phyloP scores from a whole-genome alignment of 2,888 invertebrate genomes.

The Megaustenia siamemsis region DNA sequence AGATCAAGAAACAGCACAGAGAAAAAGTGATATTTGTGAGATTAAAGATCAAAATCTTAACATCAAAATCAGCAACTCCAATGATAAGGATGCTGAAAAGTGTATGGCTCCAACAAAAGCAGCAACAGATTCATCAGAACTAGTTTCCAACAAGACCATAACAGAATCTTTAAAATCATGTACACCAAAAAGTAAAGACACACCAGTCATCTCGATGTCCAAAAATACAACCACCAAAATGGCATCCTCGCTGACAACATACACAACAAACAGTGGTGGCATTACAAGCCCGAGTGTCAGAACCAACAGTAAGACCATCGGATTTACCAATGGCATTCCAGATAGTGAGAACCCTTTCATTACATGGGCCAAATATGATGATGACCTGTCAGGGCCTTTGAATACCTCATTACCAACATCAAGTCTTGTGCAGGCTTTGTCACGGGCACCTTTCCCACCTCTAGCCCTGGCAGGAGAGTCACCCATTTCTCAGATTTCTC shows the following conservation, averaged over 20 bases:
- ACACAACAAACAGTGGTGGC: conserved; percentile 19
- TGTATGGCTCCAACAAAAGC: neutral
- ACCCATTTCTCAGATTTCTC: conserved; percentile 47
- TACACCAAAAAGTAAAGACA: conserved; percentile 14
- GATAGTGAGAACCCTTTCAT: conserved; percentile 54
- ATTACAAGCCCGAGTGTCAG: conserved; percentile 22
- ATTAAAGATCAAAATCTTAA: conserved; percentile 44
- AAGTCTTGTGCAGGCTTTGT: conserved; percentile 51
- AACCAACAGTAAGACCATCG: neutral
- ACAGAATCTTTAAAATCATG: neutral
- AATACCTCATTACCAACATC: conserved; percentile 47
- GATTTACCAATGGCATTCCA: conserved; percentile 52
- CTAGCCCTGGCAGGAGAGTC: conserved; percentile 41
- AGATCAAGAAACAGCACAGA: neutral
- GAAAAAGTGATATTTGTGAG: conserved; percentile 34
- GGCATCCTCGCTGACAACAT: neutral
- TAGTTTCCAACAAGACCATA: neutral
- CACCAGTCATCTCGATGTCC: neutral
- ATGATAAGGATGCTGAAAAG: conserved; percentile 24
- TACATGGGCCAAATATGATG: conserved; percentile 54
- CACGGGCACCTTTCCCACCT: conserved; percentile 50
- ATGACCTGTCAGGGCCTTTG: conserved; percentile 44
- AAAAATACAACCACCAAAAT: conserved; percentile 36
- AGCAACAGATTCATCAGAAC: conserved; percentile 3
- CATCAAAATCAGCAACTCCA: conserved; percentile 45